phyloP scores from a whole-genome alignment of 2,888 invertebrate genomes.

The Auanema freiburgensis region DNA sequence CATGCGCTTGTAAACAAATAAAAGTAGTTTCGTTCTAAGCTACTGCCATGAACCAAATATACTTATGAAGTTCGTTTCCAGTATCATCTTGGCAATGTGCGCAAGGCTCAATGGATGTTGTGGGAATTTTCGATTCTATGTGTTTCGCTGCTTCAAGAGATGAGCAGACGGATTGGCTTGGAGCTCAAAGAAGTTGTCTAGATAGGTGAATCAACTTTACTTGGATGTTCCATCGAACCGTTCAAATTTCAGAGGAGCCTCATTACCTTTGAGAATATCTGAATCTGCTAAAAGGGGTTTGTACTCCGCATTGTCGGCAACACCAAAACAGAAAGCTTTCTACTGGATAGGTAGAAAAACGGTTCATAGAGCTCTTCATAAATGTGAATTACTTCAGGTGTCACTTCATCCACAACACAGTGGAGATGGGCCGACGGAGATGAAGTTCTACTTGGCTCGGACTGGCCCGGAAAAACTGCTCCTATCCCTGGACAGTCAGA shows the following conservation, averaged over 20 bases:
- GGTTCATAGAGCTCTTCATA: not conserved
- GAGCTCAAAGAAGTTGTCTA: constrained; percentile 47
- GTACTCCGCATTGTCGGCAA: constrained; percentile 33
- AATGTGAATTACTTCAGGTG: constrained; percentile 20
- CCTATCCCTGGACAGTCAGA: constrained; percentile 32
- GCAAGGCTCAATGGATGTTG: constrained; percentile 47
- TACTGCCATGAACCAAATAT: too few species aligned
- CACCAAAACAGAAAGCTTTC: constrained; percentile 38
- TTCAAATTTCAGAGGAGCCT: constrained; percentile 25
- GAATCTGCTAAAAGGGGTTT: constrained; percentile 33
- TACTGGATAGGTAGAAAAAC: constrained; percentile 48
- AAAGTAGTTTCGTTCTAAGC: too few species aligned
- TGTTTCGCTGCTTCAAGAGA: constrained; percentile 47
- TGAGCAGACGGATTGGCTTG: constrained; percentile 50
- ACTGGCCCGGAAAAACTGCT: constrained; percentile 33
- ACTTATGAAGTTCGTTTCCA: constrained; percentile 26
- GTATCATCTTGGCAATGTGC: constrained; percentile 58
- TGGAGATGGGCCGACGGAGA: constrained; percentile 52
- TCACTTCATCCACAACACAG: constrained; percentile 36
- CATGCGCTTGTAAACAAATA: too few species aligned
- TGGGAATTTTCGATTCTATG: constrained; percentile 47
- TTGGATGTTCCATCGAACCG: not conserved
- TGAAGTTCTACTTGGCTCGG: constrained; percentile 27
- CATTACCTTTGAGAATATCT: constrained; percentile 34
- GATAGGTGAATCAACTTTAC: constrained; percentile 17